Evolutionary conservation across 2,888 invertebrate genomes (phyloP), one percentile per base, ranked within the genome.

Genomic region (Parochlus steinenii): DNA sequence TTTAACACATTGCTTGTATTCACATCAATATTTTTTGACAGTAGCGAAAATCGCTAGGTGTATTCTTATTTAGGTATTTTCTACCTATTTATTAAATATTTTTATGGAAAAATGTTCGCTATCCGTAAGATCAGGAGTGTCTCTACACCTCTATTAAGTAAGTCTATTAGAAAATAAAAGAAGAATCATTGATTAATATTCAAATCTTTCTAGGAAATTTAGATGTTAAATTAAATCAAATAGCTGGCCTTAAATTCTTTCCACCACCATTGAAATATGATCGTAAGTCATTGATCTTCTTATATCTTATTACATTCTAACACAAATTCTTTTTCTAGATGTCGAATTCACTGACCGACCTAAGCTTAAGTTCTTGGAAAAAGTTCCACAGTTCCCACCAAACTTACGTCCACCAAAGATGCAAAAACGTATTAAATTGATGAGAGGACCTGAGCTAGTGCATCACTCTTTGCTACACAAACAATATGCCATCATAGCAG

Each of bases 401-500:
- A 69, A 67, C 40, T 47, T 78, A 19, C 71, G 71, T 44, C 68
- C 82, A 14, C 82, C 78, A 3, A 89, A 85, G 62, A 86, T 85
- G 82, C 75, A 76, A 44, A 92, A 86, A 50, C 67, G 69, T 34
- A 58, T 90, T 3, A 64, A 68, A n/a, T 71, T 77, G 24, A 89
- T 92, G 81, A 64, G 92, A 52, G 95, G 95, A 0, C 90, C 92
- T 1, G 97, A 97, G 58, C 42, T 54, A 5, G 53, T 89, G 16
- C 92, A 97, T 49, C 95, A 80, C 46, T 69, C 70, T 34, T 61
- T 98, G 8, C 65, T 86, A 40, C 78, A 93, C 48, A 77, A 83
- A 49, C 95, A 99, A 50, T 98, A 73, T 67, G 98, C 92, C 27
- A 75, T 98, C 43, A 66, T 92, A 56, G 89, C 92, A 6, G 60